phyloP scores from a whole-genome alignment of 2,888 invertebrate species.

The Brachyptera putata region DNA sequence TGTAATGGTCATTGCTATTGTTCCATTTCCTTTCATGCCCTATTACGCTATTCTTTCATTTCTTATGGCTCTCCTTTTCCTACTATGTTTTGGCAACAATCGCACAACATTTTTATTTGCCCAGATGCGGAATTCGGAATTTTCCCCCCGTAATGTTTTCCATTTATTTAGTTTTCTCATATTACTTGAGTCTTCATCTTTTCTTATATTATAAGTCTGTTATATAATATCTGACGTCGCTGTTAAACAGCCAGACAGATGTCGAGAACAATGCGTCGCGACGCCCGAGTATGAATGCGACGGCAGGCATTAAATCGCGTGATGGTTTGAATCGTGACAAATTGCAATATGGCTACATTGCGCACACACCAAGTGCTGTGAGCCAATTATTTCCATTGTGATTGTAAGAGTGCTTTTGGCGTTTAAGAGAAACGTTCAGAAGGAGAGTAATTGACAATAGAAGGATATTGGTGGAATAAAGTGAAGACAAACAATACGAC shows the following conservation, averaged over 20 bases:
- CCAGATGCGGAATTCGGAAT: conserved; percentile 23
- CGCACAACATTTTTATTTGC: conserved; percentile 25
- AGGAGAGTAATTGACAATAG: conserved; percentile 11
- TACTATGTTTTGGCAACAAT: conserved; percentile 6
- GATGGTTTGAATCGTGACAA: conserved; percentile 1
- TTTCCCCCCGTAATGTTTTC: conserved; percentile 17
- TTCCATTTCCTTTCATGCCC: conserved; percentile 16
- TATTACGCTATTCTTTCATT: conserved; percentile 13
- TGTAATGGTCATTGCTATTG: conserved; percentile 29
- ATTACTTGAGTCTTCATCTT: conserved; percentile 12
- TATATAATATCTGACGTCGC: too few species aligned
- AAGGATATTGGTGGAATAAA: conserved; percentile 3
- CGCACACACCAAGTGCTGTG: neutral
- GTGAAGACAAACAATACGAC: conserved; percentile 3
- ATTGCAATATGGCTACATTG: conserved; percentile 8
- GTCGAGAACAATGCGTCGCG: neutral
- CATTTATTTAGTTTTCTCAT: conserved; percentile 18
- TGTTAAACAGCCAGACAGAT: conserved; percentile 3
- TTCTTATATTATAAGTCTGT: neutral
- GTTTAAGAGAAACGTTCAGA: neutral
- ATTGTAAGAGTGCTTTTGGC: conserved; percentile 7
- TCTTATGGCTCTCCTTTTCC: neutral
- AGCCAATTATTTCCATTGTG: conserved; percentile 14
- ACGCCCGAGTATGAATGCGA: neutral
- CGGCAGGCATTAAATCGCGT: conserved; percentile 5